These are phyloP conservation scores for Leptinotarsa tumamoca DNA, from an alignment of 2,888 invertebrate species.

Conservation along the genomic window DNA sequence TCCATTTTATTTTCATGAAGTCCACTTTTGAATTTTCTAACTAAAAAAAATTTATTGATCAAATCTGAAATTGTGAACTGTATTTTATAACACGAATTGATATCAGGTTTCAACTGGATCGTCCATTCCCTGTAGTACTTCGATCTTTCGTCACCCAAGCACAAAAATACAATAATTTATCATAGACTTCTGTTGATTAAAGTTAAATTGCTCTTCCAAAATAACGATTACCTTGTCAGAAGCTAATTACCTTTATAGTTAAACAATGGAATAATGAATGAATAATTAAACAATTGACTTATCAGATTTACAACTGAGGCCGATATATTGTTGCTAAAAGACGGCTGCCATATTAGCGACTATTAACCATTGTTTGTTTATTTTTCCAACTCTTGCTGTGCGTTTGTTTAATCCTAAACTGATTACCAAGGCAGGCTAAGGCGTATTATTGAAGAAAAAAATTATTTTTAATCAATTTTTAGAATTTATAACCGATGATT, in stretches of 20 bases:
- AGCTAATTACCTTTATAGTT: conserved; percentile 34
- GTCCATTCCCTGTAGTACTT: neutral
- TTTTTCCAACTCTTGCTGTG: conserved; percentile 26
- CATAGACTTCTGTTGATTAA: conserved; percentile 22
- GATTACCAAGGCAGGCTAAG: conserved; percentile 22
- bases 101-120: too few species aligned
- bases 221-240: conserved; percentile 40
- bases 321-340: conserved; percentile 43
- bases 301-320: conserved; percentile 46
- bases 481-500: neutral
- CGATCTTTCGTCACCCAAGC: neutral
- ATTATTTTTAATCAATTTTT: neutral
- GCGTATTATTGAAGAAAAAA: neutral
- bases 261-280: conserved; percentile 43
- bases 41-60: too few species aligned
- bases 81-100: too few species aligned
- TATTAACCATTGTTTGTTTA: conserved; percentile 38
- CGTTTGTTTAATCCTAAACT: conserved; percentile 34
- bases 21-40: too few species aligned
- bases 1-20: too few species aligned
- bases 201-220: conserved; percentile 33
- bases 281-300: conserved; percentile 45
- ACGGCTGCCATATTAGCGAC: conserved; percentile 43
- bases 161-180: conserved; percentile 19
- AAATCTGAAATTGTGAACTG: too few species aligned